phyloP scores from a whole-genome alignment of 2,113 vertebrate species.

The Hiodon tergisus region DNA sequence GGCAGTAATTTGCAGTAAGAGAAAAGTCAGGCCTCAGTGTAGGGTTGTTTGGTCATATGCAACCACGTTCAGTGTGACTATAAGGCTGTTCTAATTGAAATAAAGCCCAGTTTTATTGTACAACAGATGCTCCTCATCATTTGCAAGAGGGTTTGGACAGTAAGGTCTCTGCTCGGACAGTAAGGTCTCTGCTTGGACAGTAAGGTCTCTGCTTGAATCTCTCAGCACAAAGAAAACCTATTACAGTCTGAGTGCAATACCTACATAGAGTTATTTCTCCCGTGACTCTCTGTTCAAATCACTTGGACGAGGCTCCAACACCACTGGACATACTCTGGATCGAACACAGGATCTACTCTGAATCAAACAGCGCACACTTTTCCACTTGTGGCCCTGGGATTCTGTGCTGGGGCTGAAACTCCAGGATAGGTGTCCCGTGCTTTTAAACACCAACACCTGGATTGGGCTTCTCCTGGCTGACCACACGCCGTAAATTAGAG shows the following conservation, averaged over 20 bases:
- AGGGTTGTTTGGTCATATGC: too few relatives aligned
- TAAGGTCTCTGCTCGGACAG: too few relatives aligned
- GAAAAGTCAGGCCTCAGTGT: too few relatives aligned
- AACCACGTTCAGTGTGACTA: too few relatives aligned
- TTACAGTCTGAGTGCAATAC: conserved; percentile 22
- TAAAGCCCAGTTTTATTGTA: too few relatives aligned
- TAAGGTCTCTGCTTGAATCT: too few relatives aligned
- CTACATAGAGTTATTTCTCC: conserved; percentile 35
- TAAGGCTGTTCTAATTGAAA: too few relatives aligned
- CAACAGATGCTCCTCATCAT: too few relatives aligned
- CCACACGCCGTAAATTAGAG: conserved; percentile 61
- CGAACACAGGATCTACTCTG: background rate
- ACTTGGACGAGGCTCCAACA: conserved; percentile 56
- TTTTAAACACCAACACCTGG: conserved; percentile 64
- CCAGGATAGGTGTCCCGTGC: conserved; percentile 50
- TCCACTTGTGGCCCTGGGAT: conserved; percentile 31
- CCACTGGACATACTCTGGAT: conserved; percentile 47
- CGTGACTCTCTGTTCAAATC: conserved; percentile 47
- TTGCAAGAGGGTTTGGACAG: too few relatives aligned
- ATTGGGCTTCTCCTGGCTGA: conserved; percentile 53
- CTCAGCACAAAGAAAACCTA: conserved; percentile 18
- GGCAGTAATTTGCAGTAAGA: background rate
- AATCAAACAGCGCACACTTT: background rate
- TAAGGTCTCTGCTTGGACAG: too few relatives aligned
- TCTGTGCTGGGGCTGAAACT: conserved; percentile 54